Percentiles rank a stretch among this genome's conserved stretches.
Conservation (phyloP, 2,797 vertebrate genomes). For the Spizella passerina region DNA sequence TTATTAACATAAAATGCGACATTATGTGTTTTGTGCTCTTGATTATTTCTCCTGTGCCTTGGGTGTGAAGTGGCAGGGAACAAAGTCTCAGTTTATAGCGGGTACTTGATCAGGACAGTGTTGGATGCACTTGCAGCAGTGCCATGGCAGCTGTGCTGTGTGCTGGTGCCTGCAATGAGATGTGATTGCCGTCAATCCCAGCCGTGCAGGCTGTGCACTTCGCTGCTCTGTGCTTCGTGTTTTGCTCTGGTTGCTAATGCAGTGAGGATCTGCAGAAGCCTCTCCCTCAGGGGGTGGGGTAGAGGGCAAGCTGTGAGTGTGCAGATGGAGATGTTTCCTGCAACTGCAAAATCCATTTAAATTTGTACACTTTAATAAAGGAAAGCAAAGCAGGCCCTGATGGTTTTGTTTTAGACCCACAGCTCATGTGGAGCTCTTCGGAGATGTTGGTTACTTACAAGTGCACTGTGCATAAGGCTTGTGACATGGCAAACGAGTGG, state of each 20-base stretch:
- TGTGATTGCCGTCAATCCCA: not conserved
- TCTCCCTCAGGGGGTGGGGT: not conserved
- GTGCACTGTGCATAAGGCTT: not conserved
- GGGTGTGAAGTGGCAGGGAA: not conserved
- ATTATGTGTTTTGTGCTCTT: not conserved
- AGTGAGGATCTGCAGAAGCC: slow-evolving; percentile 3
- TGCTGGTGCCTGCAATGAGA: not conserved
- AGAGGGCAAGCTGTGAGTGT: slow-evolving; percentile 2
- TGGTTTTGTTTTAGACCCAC: not conserved
- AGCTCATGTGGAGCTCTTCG: not conserved
- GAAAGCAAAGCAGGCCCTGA: not conserved
- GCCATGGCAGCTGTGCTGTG: slow-evolving; percentile 2
- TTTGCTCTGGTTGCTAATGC: slow-evolving; percentile 2
- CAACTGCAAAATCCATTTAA: slow-evolving; percentile 19
- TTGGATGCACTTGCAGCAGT: not conserved
- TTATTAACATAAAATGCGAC: not conserved
- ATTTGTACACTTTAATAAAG: not conserved
- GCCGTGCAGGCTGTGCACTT: not conserved
- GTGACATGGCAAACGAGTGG: not conserved
- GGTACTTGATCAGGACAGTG: not conserved
- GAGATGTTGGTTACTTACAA: not conserved
- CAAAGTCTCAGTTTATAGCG: slow-evolving; percentile 5
- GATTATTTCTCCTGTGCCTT: not conserved
- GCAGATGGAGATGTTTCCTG: slow-evolving; percentile 33
- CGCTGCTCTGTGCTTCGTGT: not conserved